phyloP scores from a whole-genome alignment of 2,888 invertebrate species.

The Ectemnius continuus region DNA sequence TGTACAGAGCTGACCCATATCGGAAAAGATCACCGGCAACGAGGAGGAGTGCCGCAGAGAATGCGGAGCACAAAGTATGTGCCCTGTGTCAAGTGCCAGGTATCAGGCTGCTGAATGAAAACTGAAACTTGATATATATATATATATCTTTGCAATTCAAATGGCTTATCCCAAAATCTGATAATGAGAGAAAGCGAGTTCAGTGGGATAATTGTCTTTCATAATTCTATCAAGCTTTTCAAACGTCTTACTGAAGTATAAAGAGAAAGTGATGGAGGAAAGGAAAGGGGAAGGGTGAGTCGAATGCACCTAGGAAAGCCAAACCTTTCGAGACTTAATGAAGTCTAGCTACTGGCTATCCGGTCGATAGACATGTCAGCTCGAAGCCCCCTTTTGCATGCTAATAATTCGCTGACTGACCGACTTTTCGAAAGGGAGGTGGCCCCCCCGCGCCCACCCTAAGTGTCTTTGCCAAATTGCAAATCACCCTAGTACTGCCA shows the following conservation, averaged over 20 bases:
- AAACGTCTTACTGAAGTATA: not conserved
- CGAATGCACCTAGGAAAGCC: conserved; percentile 8
- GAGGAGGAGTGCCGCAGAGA: conserved; percentile 4
- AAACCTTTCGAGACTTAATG: not conserved
- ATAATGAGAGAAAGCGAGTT: too few relatives aligned
- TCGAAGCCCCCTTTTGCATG: conserved; percentile 1
- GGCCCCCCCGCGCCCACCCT: not conserved
- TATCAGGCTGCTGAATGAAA: too few relatives aligned
- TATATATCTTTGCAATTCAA: too few relatives aligned
- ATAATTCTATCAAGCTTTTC: not conserved
- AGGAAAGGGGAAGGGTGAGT: too few relatives aligned
- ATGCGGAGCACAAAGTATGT: not conserved
- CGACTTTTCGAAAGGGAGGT: not conserved
- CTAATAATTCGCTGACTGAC: not conserved
- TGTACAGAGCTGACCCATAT: conserved; percentile 54
- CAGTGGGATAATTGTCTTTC: too few relatives aligned
- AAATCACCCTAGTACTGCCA: too few relatives aligned
- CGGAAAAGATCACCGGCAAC: conserved; percentile 37
- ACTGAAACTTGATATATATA: too few relatives aligned
- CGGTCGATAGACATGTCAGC: not conserved
- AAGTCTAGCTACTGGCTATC: not conserved
- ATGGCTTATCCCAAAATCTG: too few relatives aligned
- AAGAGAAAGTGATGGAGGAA: not conserved
- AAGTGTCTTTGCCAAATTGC: too few relatives aligned
- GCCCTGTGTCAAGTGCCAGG: not conserved